Evolutionary conservation across 2,797 vertebrate genomes (phyloP).

Genomic region (Tokudaia muenninki): DNA sequence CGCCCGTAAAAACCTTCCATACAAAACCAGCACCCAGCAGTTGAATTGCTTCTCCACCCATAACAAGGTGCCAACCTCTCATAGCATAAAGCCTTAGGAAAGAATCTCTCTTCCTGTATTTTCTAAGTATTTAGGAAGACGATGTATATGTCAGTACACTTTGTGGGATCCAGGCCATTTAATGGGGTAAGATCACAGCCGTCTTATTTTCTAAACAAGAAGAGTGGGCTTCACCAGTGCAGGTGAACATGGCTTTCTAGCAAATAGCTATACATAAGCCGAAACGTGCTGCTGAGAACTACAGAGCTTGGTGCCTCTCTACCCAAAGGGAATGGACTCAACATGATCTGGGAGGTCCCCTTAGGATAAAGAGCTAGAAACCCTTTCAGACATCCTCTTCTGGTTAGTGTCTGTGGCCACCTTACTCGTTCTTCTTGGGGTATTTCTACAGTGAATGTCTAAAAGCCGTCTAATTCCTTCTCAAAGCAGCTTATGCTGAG

Average conservation of each 20-base stretch:
- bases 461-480: not conserved
- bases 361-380: slow-evolving; percentile 6
- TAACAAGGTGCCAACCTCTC: not conserved
- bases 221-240: not conserved
- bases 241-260: not conserved
- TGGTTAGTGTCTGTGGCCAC: not conserved
- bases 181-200: not conserved
- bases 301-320: not conserved
- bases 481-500: not conserved
- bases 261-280: not conserved
- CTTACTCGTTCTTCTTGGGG: not conserved
- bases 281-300: not conserved
- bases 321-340: slow-evolving; percentile 16
- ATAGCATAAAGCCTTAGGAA: not conserved
- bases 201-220: slow-evolving; percentile 1
- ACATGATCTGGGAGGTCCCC: not conserved
- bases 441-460: not conserved
- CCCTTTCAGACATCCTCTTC: not conserved
- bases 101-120: not conserved
- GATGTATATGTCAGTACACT: not conserved
- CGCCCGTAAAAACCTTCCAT: not conserved
- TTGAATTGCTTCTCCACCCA: slow-evolving; percentile 31
- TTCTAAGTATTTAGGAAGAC: not conserved
- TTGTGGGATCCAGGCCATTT: not conserved
- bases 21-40: slow-evolving; percentile 30